Conservation (phyloP, 2,113 vertebrate species). For the Eira barbara region DNA sequence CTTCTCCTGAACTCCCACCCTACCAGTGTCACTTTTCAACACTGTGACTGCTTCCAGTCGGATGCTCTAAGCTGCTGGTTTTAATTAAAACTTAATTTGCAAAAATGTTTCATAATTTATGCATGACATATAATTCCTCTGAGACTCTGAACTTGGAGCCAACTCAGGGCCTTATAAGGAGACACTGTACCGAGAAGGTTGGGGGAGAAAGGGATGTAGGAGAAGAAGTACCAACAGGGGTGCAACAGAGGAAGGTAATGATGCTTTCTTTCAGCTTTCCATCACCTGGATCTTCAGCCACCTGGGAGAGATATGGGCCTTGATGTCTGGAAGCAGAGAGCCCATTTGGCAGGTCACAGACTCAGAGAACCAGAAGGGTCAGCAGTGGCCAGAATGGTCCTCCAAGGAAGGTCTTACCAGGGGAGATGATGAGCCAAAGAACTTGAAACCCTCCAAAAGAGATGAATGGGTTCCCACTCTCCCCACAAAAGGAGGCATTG, state of each 20-base stretch:
- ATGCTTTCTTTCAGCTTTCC: not conserved
- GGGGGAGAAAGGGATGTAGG: slow-evolving; percentile 9
- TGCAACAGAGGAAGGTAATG: not conserved
- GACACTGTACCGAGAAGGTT: not conserved
- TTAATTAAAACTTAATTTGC: slow-evolving; percentile 79
- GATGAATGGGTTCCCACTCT: not conserved
- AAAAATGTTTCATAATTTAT: slow-evolving; percentile 78
- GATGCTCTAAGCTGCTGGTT: slow-evolving; percentile 68
- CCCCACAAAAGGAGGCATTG: not conserved
- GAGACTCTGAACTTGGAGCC: slow-evolving; percentile 66
- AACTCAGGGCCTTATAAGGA: slow-evolving; percentile 60
- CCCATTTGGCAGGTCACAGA: not conserved
- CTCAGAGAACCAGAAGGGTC: not conserved
- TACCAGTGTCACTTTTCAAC: slow-evolving; percentile 72
- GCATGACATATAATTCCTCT: slow-evolving; percentile 68
- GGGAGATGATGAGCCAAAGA: not conserved
- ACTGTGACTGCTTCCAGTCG: slow-evolving; percentile 70
- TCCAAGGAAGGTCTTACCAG: not conserved
- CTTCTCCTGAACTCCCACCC: slow-evolving; percentile 72
- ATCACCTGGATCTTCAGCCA: not conserved
- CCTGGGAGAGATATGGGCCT: not conserved
- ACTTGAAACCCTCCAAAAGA: slow-evolving; percentile 19
- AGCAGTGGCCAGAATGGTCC: not conserved
- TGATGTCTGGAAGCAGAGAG: not conserved
- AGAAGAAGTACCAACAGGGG: slow-evolving; percentile 25